Base-by-base conservation (phyloP, 1,140 invertebrate species). In the Berghia stephanieae region DNA sequence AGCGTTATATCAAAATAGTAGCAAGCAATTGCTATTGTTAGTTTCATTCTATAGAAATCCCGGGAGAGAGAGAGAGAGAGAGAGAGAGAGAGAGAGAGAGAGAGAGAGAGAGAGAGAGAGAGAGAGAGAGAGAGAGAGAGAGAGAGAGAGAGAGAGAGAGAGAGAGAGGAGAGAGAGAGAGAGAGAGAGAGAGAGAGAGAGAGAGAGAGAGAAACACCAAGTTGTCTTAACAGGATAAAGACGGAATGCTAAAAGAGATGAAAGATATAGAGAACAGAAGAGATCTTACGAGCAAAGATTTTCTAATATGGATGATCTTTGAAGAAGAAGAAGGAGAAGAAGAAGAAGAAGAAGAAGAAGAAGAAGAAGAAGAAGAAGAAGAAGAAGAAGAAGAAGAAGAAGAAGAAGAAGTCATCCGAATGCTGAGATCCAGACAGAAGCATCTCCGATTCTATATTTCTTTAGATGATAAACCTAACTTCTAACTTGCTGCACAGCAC, bases 131-230 rank as follows among this genome's bases (percentile, higher is more conserved):
- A n/a, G 55, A 60, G 55, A 60, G 21, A n/a, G 55, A 60, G 55
- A 60, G 55, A 60, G 55, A 60, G 55, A 60, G 55, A 60, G 55
- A 60, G n/a, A 60, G 55, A n/a, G n/a, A 60, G 5, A n/a, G 34
- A 60, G 55, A 60, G 4, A 60, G 55, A 60, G n/a, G 21, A 21
- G n/a, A 60, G 5, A 31, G 6, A 60, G 21, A 31, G 5, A 60
- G 5, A n/a, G 34, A 60, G 55, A 60, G 4, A 60, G 55, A 60
- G n/a, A 60, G 21, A 21, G n/a, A 60, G 5, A 31, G 6, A 60
- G 21, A 31, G 5, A 60, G 55, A 5, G 55, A 60, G 5, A 24
- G n/a, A 60, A 24, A 5, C 55, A 60, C n/a, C 6, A n/a, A 60
- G 6, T 24, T 21, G n/a, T 57, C 55, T 24, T 18, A 63, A n/a